Percentiles rank a stretch among this genome's conserved stretches.
Evolutionary conservation across 2,113 vertebrate genomes (phyloP).

Genomic region (Bufo bufo): DNA sequence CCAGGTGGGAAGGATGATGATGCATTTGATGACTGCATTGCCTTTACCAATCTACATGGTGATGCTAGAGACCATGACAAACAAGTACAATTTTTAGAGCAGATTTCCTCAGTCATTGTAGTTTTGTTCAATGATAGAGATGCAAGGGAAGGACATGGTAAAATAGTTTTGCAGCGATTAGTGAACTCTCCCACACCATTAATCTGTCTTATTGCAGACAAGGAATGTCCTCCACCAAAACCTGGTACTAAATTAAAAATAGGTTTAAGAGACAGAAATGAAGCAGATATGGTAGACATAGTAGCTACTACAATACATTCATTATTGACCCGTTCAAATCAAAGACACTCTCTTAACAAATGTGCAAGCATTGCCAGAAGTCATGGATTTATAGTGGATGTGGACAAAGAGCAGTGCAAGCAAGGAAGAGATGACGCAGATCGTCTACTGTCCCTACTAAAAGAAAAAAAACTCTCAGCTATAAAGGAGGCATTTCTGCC

Average conservation of each 20-base stretch:
- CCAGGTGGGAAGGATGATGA: conserved; percentile 64
- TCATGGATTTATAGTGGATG: conserved; percentile 68
- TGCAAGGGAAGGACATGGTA: conserved; percentile 46
- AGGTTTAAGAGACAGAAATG: conserved; percentile 68
- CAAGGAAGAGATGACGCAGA: conserved; percentile 65
- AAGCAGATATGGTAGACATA: conserved; percentile 67
- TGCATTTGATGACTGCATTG: conserved; percentile 70
- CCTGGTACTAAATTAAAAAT: conserved; percentile 61
- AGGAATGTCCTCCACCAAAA: neutral
- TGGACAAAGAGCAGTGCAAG: conserved; percentile 63
- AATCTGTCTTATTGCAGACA: conserved; percentile 66
- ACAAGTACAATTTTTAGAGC: conserved; percentile 66
- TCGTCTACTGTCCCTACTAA: conserved; percentile 48
- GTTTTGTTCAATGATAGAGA: conserved; percentile 66
- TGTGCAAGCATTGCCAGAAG: conserved; percentile 55
- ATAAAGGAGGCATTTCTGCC: conserved; percentile 66
- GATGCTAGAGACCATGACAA: conserved; percentile 63
- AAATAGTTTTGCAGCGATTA: conserved; percentile 58
- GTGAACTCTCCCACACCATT: conserved; percentile 62
- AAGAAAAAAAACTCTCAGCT: conserved; percentile 42
- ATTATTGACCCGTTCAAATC: conserved; percentile 51
- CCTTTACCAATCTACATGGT: conserved; percentile 75
- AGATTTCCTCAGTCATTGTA: conserved; percentile 70
- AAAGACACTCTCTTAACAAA: conserved; percentile 61
- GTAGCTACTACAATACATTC: conserved; percentile 61